These are phyloP conservation scores for Cricetomys ansorgei DNA, from an alignment of 2,113 vertebrate genomes.

Conservation along the genomic window DNA sequence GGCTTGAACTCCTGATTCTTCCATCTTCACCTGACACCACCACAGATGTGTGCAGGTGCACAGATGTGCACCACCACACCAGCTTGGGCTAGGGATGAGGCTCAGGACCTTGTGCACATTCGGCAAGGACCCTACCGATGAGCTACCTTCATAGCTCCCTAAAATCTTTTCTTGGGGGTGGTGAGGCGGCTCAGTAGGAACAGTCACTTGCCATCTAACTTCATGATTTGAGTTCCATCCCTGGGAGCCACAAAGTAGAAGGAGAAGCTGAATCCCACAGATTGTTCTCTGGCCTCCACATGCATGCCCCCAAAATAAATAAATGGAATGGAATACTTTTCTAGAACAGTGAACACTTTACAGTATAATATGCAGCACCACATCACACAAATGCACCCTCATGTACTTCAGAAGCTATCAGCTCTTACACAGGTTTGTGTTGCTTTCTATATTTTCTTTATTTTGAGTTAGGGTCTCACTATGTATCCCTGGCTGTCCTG, in stretches of 20 bases:
- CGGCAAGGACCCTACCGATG: no score
- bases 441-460: background rate
- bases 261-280: no score
- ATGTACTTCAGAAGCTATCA: background rate
- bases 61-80: background rate
- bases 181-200: no score
- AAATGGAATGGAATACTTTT: background rate
- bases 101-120: background rate
- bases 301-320: background rate
- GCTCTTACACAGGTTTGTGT: constrained; percentile 14
- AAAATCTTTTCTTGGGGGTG: background rate
- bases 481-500: background rate
- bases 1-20: background rate
- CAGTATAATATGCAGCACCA: background rate
- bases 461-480: background rate
- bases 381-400: background rate
- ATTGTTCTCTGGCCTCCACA: no score
- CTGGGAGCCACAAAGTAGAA: no score
- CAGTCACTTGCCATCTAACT: no score
- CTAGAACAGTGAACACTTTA: constrained; percentile 4
- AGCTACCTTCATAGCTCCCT: background rate
- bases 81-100: background rate
- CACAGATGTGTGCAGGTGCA: no score
- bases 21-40: background rate
- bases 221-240: no score